Percentiles rank a stretch among this genome's conserved stretches.
Evolutionary conservation across 1,140 invertebrate species (phyloP).

Genomic region (Mylabris phalerata): DNA sequence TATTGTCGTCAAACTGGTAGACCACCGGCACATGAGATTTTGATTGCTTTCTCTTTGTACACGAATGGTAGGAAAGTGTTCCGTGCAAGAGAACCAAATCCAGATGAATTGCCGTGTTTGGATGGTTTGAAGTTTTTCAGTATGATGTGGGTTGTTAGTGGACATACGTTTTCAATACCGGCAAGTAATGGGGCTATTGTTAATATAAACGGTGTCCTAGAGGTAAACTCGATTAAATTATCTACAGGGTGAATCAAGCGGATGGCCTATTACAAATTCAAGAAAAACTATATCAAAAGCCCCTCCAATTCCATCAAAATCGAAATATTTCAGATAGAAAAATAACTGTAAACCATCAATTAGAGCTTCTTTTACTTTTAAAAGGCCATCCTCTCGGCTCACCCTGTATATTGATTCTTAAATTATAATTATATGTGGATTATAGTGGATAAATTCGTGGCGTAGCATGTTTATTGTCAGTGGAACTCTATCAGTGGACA

Average conservation of each 20-base stretch:
- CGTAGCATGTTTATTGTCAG: conserved; percentile 39
- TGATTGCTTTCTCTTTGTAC: conserved; percentile 38
- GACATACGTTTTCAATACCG: conserved; percentile 44
- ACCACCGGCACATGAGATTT: conserved; percentile 13
- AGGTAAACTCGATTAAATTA: not conserved
- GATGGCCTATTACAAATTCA: too few relatives aligned
- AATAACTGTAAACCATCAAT: too few relatives aligned
- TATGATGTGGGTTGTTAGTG: conserved; percentile 60
- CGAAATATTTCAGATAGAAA: not conserved
- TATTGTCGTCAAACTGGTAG: conserved; percentile 1
- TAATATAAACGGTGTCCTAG: not conserved
- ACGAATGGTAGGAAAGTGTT: conserved; percentile 38
- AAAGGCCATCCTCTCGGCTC: too few relatives aligned
- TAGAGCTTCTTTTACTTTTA: too few relatives aligned
- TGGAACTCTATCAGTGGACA: conserved; percentile 48
- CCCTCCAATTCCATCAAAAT: not conserved
- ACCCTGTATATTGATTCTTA: too few relatives aligned
- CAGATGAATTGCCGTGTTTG: conserved; percentile 42
- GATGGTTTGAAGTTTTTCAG: conserved; percentile 53
- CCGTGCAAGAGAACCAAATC: conserved; percentile 19
- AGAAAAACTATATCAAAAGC: too few relatives aligned
- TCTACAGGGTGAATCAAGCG: not conserved
- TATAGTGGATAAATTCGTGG: conserved; percentile 37
- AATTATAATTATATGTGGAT: conserved; percentile 9
- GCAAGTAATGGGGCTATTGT: not conserved